These are phyloP conservation scores for Camelus bactrianus DNA, from an alignment of 2,113 vertebrate species.

Conservation along the genomic window DNA sequence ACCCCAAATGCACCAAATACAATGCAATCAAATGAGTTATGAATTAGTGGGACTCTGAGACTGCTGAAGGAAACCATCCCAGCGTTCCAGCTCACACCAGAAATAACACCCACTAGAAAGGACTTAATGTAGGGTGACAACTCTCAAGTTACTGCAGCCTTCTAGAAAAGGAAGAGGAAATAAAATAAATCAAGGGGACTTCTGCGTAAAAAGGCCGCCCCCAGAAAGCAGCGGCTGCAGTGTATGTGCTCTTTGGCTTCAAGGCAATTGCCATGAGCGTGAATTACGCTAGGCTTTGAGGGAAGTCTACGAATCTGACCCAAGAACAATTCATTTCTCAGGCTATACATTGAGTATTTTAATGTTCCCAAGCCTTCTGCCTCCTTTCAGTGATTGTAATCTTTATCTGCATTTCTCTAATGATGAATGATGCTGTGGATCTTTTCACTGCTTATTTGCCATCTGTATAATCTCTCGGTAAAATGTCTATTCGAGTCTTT, in stretches of 20 bases:
- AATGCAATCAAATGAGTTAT: neutral
- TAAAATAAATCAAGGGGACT: neutral
- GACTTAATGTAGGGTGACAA: neutral
- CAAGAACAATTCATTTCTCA: neutral
- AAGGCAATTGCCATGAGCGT: neutral
- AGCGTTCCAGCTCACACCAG: neutral
- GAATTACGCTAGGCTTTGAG: neutral
- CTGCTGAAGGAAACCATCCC: neutral
- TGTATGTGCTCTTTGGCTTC: neutral
- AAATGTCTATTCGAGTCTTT: neutral
- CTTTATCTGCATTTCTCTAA: neutral
- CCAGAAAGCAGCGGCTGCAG: neutral
- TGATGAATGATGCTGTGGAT: neutral
- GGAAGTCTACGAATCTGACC: neutral
- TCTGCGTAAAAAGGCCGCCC: too few relatives aligned
- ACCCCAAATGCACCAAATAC: neutral
- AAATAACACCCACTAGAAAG: neutral
- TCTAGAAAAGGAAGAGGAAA: neutral
- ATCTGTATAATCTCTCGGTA: neutral
- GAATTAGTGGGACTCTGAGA: neutral
- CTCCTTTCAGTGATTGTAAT: neutral
- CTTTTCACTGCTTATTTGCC: neutral
- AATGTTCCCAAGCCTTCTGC: neutral
- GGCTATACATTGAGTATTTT: neutral
- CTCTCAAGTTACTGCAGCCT: neutral